These are phyloP conservation scores for Chondrilla cf. caribensis DNA, from an alignment of 37 sponge, comb jelly and placozoan species.

Conservation along the genomic window DNA sequence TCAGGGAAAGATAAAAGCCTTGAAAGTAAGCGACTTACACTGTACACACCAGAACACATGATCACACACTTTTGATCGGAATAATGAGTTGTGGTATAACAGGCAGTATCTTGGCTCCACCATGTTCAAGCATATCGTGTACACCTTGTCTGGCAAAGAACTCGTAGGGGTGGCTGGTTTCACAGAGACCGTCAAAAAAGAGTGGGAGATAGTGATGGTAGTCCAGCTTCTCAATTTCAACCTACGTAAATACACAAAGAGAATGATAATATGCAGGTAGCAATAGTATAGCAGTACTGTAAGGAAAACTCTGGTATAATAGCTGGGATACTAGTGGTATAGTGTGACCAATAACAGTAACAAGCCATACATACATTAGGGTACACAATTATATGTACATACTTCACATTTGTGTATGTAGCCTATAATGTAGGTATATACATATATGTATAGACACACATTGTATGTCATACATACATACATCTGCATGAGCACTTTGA, in stretches of 20 bases:
- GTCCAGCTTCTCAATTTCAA: slow-evolving; percentile 96
- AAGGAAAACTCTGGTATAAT: too few species aligned
- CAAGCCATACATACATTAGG: too few species aligned
- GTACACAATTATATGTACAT: too few species aligned
- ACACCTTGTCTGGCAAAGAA: slow-evolving; percentile 99
- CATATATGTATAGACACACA: too few species aligned
- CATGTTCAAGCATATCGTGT: slow-evolving; percentile 99
- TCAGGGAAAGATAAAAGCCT: too few species aligned
- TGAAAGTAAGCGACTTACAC: background rate
- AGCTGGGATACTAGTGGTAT: too few species aligned
- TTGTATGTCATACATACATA: too few species aligned
- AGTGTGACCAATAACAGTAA: too few species aligned
- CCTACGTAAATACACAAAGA: slow-evolving; percentile 45
- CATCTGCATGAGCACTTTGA: too few species aligned
- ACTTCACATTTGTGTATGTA: too few species aligned
- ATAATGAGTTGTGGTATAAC: slow-evolving; percentile 99
- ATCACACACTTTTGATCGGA: slow-evolving; percentile 87
- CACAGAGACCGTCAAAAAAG: slow-evolving; percentile 98
- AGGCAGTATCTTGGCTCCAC: slow-evolving; percentile 86
- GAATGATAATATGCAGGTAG: background rate
- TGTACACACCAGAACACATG: background rate
- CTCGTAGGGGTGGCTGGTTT: slow-evolving; percentile 94
- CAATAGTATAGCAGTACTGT: background rate
- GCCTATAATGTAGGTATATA: too few species aligned
- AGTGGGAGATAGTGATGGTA: slow-evolving; percentile 98